A percentile compares a stretch with the other conserved stretches of the same genome.
Conservation (phyloP, 2,888 invertebrate species). For the Mesochorus sp. region DNA sequence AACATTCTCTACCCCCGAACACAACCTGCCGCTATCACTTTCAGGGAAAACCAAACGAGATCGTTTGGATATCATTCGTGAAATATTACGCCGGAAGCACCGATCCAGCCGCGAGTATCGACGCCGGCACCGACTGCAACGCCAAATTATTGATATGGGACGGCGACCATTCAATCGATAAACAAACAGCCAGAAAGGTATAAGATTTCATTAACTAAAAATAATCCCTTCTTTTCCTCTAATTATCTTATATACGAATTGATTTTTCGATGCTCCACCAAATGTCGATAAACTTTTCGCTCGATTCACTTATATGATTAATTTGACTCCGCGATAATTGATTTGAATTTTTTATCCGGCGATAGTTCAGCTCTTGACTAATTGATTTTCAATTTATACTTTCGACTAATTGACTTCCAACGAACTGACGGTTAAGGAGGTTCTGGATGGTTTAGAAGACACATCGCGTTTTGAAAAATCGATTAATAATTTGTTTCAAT, state of each 20-base stretch:
- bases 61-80: slow-evolving; percentile 92
- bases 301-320: neutral
- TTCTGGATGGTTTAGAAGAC: too few relatives aligned
- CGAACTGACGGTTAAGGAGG: too few relatives aligned
- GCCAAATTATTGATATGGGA: slow-evolving; percentile 90
- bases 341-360: neutral
- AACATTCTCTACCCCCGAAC: slow-evolving; percentile 91
- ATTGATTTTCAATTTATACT: neutral
- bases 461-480: too few relatives aligned
- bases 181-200: slow-evolving; percentile 63
- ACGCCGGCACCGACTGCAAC: slow-evolving; percentile 88
- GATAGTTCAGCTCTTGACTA: neutral
- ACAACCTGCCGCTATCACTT: slow-evolving; percentile 92
- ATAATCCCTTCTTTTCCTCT: neutral
- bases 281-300: too few relatives aligned
- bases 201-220: too few relatives aligned
- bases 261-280: too few relatives aligned
- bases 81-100: slow-evolving; percentile 90
- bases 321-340: neutral
- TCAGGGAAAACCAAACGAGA: slow-evolving; percentile 88
- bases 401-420: too few relatives aligned
- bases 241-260: neutral
- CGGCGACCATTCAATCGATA: slow-evolving; percentile 82
- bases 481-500: too few relatives aligned
- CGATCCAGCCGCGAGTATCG: slow-evolving; percentile 85